Conservation (phyloP, 2,113 vertebrate genomes). For the Eubucco bourcierii region DNA sequence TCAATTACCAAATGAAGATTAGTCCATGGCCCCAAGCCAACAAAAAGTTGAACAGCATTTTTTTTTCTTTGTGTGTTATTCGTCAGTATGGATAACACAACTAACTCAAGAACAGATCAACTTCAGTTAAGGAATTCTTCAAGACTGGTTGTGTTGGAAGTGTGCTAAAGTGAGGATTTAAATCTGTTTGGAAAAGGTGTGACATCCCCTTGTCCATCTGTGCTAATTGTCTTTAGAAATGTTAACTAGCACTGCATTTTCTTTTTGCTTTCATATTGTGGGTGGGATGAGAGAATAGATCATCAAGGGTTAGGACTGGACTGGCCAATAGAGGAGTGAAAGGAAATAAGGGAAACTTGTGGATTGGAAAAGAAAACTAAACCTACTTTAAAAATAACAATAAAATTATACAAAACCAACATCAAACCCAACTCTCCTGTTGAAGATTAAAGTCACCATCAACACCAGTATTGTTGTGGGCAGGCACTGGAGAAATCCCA, state of each 20-base stretch:
- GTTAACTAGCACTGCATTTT: background rate
- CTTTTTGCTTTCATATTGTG: background rate
- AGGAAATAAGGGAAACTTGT: too few relatives aligned
- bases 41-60: background rate
- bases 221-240: background rate
- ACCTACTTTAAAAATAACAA: too few relatives aligned
- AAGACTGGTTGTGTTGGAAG: background rate
- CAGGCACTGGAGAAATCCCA: too few relatives aligned
- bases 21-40: background rate
- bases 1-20: constrained; percentile 8
- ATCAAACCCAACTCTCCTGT: too few relatives aligned
- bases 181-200: background rate
- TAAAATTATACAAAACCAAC: too few relatives aligned
- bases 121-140: background rate
- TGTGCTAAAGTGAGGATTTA: background rate
- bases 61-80: background rate
- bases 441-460: too few relatives aligned
- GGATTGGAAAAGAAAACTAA: too few relatives aligned
- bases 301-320: too few relatives aligned
- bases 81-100: background rate
- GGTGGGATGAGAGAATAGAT: background rate
- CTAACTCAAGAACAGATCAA: background rate
- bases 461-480: too few relatives aligned
- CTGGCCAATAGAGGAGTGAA: too few relatives aligned
- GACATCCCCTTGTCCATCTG: background rate